Evolutionary conservation across 2,797 vertebrate species (phyloP).

Genomic region (Peromyscus melanophrys): DNA sequence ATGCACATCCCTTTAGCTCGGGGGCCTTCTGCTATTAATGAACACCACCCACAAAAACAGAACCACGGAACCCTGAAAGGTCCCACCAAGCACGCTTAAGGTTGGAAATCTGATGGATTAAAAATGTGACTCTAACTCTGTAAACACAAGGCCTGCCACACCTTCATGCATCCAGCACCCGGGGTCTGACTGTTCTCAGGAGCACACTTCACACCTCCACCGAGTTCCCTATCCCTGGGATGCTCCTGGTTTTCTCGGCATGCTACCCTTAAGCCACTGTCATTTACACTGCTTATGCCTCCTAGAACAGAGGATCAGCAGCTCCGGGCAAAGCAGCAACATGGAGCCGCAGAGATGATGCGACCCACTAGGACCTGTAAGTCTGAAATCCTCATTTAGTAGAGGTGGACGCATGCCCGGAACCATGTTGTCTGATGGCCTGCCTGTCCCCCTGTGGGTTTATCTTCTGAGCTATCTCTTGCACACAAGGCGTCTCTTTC

Average conservation of each 20-base stretch:
- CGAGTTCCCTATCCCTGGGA: background rate
- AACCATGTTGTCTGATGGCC: background rate
- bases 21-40: background rate
- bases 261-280: background rate
- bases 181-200: background rate
- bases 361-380: background rate
- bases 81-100: background rate
- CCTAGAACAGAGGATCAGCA: background rate
- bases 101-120: background rate
- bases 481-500: background rate
- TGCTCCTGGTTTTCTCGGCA: background rate
- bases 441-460: background rate
- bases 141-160: background rate
- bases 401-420: background rate
- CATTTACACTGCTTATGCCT: background rate
- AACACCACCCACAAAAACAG: background rate
- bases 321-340: background rate
- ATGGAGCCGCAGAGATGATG: background rate
- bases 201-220: background rate
- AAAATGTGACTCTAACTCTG: constrained; percentile 3
- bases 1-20: background rate
- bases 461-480: background rate
- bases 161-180: background rate
- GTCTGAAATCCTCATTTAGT: background rate
- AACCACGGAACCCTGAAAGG: background rate